Percentiles rank a stretch among this genome's conserved stretches.
Conservation (phyloP, 2,113 vertebrate species). For the Choloepus hoffmanni region DNA sequence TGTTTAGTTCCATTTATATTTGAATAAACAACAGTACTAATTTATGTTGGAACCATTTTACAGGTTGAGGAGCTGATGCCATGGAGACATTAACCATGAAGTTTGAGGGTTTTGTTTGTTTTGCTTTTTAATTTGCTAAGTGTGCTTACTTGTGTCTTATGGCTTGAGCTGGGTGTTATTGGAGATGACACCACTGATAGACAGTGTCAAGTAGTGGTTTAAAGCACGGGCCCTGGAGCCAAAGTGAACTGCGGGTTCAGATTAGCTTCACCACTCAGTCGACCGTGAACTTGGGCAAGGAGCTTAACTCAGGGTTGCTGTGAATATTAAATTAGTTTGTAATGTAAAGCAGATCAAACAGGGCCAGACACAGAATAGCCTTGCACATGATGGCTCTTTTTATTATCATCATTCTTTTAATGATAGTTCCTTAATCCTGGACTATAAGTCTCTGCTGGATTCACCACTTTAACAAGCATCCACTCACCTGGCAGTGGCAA, state of each 20-base stretch:
- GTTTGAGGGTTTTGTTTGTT: background rate
- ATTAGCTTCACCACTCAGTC: background rate
- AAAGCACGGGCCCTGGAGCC: background rate
- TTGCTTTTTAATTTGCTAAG: background rate
- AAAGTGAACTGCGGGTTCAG: background rate
- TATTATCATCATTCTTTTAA: background rate
- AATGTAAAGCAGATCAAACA: background rate
- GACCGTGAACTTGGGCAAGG: background rate
- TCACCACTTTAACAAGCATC: background rate
- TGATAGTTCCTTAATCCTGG: background rate
- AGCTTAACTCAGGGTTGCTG: background rate
- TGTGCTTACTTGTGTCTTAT: background rate
- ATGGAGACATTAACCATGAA: background rate
- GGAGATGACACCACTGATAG: background rate
- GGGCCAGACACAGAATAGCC: background rate
- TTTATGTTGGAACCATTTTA: background rate
- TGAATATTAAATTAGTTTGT: background rate
- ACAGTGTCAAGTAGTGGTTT: rapidly evolving
- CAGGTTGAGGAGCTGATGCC: background rate
- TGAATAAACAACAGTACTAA: background rate
- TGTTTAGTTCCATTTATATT: background rate
- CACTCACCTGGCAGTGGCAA: background rate
- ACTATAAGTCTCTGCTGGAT: background rate
- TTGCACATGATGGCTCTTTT: background rate
- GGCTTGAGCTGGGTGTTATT: background rate